These are phyloP conservation scores for Halcyon smyrnensis DNA, from an alignment of 2,797 vertebrate genomes.

Conservation along the genomic window DNA sequence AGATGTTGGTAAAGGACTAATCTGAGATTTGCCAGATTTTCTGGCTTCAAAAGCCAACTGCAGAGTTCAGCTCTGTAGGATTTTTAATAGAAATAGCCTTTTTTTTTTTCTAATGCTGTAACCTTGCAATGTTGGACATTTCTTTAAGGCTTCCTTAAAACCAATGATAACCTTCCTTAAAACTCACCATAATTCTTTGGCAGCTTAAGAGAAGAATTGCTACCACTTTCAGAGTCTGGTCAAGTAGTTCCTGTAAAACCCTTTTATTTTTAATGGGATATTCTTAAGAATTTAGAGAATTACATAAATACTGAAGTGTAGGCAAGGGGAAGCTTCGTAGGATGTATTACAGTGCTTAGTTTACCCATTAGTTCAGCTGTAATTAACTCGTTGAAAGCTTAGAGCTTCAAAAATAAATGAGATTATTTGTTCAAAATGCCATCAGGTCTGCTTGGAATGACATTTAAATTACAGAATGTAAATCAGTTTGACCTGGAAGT, in stretches of 20 bases:
- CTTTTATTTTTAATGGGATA: conserved; percentile 57
- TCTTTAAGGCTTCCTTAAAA: conserved; percentile 17
- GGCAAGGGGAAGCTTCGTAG: conserved; percentile 45
- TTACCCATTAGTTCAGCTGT: conserved; percentile 71
- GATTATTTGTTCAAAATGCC: conserved; percentile 85
- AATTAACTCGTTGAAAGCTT: conserved; percentile 77
- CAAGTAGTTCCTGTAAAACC: conserved; percentile 38
- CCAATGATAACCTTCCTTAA: background rate
- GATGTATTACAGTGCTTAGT: conserved; percentile 36
- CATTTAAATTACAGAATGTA: conserved; percentile 86
- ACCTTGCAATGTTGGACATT: background rate
- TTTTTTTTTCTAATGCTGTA: background rate
- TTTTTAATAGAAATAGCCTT: background rate
- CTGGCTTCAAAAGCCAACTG: background rate
- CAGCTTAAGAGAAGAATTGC: conserved; percentile 20
- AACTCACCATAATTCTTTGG: background rate
- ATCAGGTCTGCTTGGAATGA: conserved; percentile 78
- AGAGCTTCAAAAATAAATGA: conserved; percentile 79
- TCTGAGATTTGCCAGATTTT: conserved; percentile 12
- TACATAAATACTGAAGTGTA: conserved; percentile 57
- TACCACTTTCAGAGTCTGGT: background rate
- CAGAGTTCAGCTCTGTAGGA: background rate
- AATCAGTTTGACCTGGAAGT: conserved; percentile 79
- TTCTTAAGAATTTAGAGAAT: conserved; percentile 56
- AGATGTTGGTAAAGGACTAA: background rate